These are phyloP conservation scores for Mesorhabditis spiculigera DNA, from an alignment of 2,888 invertebrate genomes.

Conservation along the genomic window DNA sequence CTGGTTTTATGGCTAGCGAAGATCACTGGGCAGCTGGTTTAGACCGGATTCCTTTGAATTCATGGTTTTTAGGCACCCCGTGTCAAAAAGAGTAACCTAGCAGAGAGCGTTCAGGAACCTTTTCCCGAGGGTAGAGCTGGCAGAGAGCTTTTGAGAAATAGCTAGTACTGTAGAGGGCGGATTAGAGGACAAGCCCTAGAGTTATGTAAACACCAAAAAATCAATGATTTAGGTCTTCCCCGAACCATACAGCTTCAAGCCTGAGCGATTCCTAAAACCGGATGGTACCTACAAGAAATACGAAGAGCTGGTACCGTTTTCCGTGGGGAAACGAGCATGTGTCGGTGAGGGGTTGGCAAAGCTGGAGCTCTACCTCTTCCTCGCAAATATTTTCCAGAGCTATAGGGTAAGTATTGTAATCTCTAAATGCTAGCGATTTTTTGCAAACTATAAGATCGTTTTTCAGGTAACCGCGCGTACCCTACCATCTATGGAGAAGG, in stretches of 20 bases:
- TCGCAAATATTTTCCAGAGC: constrained; percentile 20
- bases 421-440: neutral
- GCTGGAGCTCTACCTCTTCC: constrained; percentile 21
- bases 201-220: constrained; percentile 8
- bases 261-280: constrained; percentile 40
- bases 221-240: constrained; percentile 35
- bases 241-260: constrained; percentile 39
- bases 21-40: too few relatives aligned
- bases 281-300: constrained; percentile 35
- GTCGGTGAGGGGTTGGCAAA: constrained; percentile 21
- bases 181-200: too few relatives aligned
- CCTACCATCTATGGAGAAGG: neutral
- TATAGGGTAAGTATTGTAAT: constrained; percentile 14
- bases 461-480: neutral
- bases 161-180: too few relatives aligned
- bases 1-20: too few relatives aligned
- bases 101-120: too few relatives aligned
- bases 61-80: too few relatives aligned
- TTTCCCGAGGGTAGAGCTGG: too few relatives aligned
- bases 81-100: too few relatives aligned
- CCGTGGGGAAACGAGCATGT: constrained; percentile 20
- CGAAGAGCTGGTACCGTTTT: constrained; percentile 22
- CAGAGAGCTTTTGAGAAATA: too few relatives aligned
- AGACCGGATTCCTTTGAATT: too few relatives aligned
- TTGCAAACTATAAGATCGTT: neutral